Percentiles rank a stretch among this genome's conserved stretches.
These are phyloP conservation scores for Petrosia ficiformis DNA, from an alignment of 37 sponge, comb jelly and placozoan species.

Conservation along the genomic window DNA sequence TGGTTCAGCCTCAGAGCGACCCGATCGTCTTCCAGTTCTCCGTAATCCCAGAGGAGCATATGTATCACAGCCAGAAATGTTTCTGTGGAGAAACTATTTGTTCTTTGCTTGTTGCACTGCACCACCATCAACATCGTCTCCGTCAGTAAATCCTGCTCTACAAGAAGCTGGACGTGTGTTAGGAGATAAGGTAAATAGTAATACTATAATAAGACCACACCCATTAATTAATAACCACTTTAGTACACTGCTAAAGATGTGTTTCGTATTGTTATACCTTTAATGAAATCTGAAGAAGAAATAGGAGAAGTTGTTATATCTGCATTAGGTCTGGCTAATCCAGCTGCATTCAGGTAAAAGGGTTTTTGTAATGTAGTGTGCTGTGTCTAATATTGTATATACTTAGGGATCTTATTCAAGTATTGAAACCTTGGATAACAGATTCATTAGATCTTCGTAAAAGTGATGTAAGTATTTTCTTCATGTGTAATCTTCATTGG, in stretches of 20 bases:
- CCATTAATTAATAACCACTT: neutral
- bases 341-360: slow-evolving; percentile 76
- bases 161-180: neutral
- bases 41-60: slow-evolving; percentile 26
- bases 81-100: slow-evolving; percentile 93
- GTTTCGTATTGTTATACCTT: slow-evolving; percentile 52
- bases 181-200: neutral
- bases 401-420: slow-evolving; percentile 73
- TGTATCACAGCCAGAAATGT: slow-evolving; percentile 68
- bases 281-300: slow-evolving; percentile 53
- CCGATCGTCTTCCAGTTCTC: slow-evolving; percentile 37
- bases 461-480: slow-evolving; percentile 35
- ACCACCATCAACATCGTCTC: slow-evolving; percentile 39
- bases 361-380: neutral
- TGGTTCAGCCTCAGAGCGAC: slow-evolving; percentile 43
- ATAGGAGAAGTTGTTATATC: slow-evolving; percentile 80
- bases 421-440: slow-evolving; percentile 61
- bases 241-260: slow-evolving; percentile 51
- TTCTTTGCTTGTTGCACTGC: slow-evolving; percentile 85
- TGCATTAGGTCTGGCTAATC: slow-evolving; percentile 77
- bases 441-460: slow-evolving; percentile 73
- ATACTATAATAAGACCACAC: neutral
- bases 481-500: neutral
- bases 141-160: neutral
- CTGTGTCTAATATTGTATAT: neutral